Base-by-base conservation (phyloP, 2,113 vertebrate species). In the Chaetops frenatus region DNA sequence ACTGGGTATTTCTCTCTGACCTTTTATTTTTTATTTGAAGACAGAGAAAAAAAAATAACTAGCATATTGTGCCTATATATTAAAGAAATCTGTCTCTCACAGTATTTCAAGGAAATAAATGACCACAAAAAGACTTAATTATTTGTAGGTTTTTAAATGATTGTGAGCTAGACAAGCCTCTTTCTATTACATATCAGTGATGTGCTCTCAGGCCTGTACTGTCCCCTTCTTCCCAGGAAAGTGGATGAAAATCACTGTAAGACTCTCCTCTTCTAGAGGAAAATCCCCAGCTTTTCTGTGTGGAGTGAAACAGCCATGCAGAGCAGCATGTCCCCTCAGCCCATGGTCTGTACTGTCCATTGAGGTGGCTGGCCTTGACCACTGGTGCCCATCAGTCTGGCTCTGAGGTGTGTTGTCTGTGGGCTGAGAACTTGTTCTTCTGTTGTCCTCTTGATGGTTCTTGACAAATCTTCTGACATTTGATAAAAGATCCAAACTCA, bases 271-370 rank as follows among this genome's bases (percentile, higher is more conserved):
- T 24, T 72, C 28, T 18, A 33, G 36, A 72, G 18, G 12, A 76
- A 80, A 85, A 53, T 21, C 17, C 42, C 15, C 2, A 2, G 0
- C 25, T 58, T 24, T 53, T 80, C 33, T 62, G 22, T n/a, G 15
- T 50, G 38, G 51, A 20, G 12, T 2, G 4, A 65, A 58, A 10
- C n/a, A 65, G 45, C 40, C 7, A 2, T 13, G 18, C 20, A 45
- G 51, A 31, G 70, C 1, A 12, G 5, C 5, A 1, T 60, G 27
- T 80, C 20, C 18, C 3, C 23, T 23, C 35, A 38, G 38, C 33
- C 73, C 12, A 2, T 27, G 35, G 47, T 19, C 36, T 0, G 0
- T 44, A 6, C 18, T 57, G 16, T 13, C 31, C 50, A 4, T 1
- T 38, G 47, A 10, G 15, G 33, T 35, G 35, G 14, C 18, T 20